A percentile compares a stretch with the other conserved stretches of the same genome.
Evolutionary conservation across 2,888 invertebrate genomes (phyloP).

Genomic region (Neuroscelio doddi): DNA sequence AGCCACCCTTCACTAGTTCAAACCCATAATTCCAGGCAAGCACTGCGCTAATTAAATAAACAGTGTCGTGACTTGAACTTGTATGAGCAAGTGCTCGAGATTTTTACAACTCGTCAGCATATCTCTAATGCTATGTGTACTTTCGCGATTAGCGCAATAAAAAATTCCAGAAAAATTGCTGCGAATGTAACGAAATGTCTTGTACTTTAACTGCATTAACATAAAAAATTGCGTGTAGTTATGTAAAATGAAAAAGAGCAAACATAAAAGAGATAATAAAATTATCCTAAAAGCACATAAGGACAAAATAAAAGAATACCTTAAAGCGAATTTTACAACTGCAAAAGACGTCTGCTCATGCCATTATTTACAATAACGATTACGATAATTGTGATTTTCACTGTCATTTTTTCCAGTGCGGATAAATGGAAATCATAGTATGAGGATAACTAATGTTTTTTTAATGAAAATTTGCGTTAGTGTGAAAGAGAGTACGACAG

Average conservation of each 20-base stretch:
- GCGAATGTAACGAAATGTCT: too few relatives aligned
- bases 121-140: conserved; percentile 38
- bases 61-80: conserved; percentile 43
- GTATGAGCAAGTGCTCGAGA: conserved; percentile 31
- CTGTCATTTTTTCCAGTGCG: not conserved
- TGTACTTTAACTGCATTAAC: too few relatives aligned
- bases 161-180: conserved; percentile 8
- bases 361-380: not conserved
- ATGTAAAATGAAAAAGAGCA: too few relatives aligned
- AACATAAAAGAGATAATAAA: too few relatives aligned
- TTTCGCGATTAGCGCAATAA: conserved; percentile 29
- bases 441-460: not conserved
- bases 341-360: too few relatives aligned
- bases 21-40: conserved; percentile 58
- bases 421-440: not conserved
- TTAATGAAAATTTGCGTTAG: conserved; percentile 30
- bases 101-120: conserved; percentile 42
- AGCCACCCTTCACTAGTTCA: conserved; percentile 47
- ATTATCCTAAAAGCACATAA: too few relatives aligned
- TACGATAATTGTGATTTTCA: not conserved
- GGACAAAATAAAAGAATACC: too few relatives aligned
- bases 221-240: too few relatives aligned
- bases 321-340: too few relatives aligned
- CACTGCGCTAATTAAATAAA: conserved; percentile 52
- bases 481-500: conserved; percentile 32